Conservation (phyloP, 2,888 invertebrate species). For the Pammene fasciana region DNA sequence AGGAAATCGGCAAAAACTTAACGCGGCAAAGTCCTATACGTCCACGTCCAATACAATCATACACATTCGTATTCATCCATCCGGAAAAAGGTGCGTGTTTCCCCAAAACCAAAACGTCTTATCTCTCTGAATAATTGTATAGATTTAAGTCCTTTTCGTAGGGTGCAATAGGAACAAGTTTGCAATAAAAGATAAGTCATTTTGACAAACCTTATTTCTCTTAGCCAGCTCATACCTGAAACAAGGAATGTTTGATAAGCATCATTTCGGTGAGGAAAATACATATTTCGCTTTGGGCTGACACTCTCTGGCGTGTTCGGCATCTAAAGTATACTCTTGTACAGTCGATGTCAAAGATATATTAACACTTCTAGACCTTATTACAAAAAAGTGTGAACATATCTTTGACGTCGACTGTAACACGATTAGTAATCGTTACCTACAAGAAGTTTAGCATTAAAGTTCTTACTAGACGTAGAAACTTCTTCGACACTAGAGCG, state of each 20-base stretch:
- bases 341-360: too few species aligned
- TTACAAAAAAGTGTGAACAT: too few species aligned
- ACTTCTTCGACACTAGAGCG: too few species aligned
- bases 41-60: constrained; percentile 10
- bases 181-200: constrained; percentile 29
- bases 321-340: too few species aligned
- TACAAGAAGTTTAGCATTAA: too few species aligned
- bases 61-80: constrained; percentile 17
- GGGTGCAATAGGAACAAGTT: background rate
- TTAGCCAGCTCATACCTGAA: constrained; percentile 34
- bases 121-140: background rate
- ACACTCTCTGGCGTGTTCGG: too few species aligned
- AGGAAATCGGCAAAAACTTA: constrained; percentile 2
- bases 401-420: too few species aligned
- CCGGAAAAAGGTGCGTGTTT: constrained; percentile 20
- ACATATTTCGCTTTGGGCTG: constrained; percentile 3
- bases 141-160: background rate
- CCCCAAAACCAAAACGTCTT: background rate
- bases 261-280: constrained; percentile 13
- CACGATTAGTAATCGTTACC: too few species aligned
- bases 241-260: constrained; percentile 36
- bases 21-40: background rate
- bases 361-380: too few species aligned
- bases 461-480: too few species aligned
- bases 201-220: constrained; percentile 34